Percentiles rank a stretch among this genome's conserved stretches.
Evolutionary conservation across 2,113 vertebrate genomes (phyloP).

Genomic region (Glaucomys volans): DNA sequence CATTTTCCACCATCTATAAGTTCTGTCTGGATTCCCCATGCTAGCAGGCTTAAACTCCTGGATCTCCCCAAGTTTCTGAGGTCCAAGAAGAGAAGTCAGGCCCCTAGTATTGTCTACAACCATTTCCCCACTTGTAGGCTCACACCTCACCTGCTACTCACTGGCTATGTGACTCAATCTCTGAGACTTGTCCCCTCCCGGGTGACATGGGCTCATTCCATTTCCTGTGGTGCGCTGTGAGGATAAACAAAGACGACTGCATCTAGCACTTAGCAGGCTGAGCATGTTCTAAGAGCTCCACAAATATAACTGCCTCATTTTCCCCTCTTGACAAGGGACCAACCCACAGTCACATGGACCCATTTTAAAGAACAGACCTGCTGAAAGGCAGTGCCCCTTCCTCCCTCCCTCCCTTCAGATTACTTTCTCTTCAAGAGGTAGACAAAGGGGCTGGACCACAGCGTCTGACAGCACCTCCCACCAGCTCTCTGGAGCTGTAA

Average conservation of each 20-base stretch:
- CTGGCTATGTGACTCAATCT: neutral
- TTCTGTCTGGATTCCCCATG: neutral
- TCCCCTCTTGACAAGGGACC: neutral
- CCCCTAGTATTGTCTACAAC: neutral
- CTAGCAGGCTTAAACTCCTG: neutral
- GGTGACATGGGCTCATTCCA: neutral
- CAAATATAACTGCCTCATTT: accelerated
- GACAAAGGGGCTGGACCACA: neutral
- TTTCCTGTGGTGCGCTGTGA: neutral
- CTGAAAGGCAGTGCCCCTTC: neutral
- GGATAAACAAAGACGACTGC: neutral
- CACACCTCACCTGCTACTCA: neutral
- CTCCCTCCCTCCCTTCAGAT: neutral
- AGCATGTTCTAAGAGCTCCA: neutral
- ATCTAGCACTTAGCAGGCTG: neutral
- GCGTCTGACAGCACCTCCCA: neutral
- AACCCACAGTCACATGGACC: neutral
- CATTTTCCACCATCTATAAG: neutral
- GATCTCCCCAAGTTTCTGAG: neutral
- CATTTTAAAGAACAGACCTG: neutral
- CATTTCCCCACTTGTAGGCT: neutral
- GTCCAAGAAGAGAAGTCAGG: neutral
- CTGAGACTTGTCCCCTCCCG: neutral
- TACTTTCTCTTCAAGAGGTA: neutral
- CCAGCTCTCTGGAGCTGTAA: neutral